Evolutionary conservation across 2,113 vertebrate genomes (phyloP), one percentile per base, ranked within the genome.

Genomic region (Hypomesus transpacificus): DNA sequence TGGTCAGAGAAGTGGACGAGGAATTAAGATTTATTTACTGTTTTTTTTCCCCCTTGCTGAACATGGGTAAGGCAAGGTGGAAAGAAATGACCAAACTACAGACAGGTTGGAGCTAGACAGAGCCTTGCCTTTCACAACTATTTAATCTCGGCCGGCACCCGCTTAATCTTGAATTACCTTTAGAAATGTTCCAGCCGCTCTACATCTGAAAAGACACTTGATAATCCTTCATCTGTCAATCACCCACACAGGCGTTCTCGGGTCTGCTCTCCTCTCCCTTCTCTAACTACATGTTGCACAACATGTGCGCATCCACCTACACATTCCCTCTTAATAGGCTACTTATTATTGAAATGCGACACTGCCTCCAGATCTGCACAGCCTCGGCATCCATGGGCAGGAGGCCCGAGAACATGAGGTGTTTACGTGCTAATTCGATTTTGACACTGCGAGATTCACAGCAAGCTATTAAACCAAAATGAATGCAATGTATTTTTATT

Each of bases 261-360:
- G 26, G 39, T 24, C 34, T 31, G 34, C 16, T 21, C 65, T 50
- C 21, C 21, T 54, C 59, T 67, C 71, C 74, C 52, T 24, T 56
- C 72, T 69, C 69, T 54, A 76, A 74, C 85, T 79, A 71, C 78
- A 80, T 84, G 79, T 82, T 82, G 77, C 80, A 83, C 86, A 89
- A 89, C 86, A 84, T 82, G 88, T 77, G 77, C 71, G 58, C 80
- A 60, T 80, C 91, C 87, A 82, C 89, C 91, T 87, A 91, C 89
- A 85, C 86, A 79, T 80, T 78, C 75, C 54, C 69, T 82, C 84
- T 85, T 80, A 87, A 87, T 73, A 82, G 83, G 76, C 88, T 82
- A 80, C 84, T 87, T 86, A 82, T 86, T 85, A 85, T 78, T 84
- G 80, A 87, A 87, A 87, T 79, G 87, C 74, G 74, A 82, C 84